Base-by-base conservation (phyloP, 2,797 vertebrate species). In the Urosaurus nigricauda region DNA sequence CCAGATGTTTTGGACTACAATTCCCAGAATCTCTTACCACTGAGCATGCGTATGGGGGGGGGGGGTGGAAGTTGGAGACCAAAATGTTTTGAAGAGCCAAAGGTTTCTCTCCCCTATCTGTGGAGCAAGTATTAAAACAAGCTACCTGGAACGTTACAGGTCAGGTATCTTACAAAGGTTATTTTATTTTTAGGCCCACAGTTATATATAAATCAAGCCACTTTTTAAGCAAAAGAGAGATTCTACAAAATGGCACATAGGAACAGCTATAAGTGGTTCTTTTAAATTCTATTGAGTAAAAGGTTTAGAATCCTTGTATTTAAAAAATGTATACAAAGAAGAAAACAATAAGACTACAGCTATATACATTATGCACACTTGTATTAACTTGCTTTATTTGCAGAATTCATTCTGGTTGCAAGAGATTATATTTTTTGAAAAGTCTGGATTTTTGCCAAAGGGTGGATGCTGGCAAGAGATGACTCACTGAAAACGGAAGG, bases 331-430 rank as follows among this genome's bases (percentile, higher is more conserved):
- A 21, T 35, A 53, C 29, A 63, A 83, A 32, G n/a, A 32, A n/a
- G 71, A 74, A 87, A 60, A 82, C 37, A 74, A 40, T 21, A 7
- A n/a, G 11, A n/a, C 26, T 73, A 16, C 12, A 74, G 29, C 29
- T 74, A 47, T 26, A 63, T 87, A 32, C 2, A 47, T 26, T 82
- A 73, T 81, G 53, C 51, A 87, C 37, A 60, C 12, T 40, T 86
- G 19, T 78, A 68, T 78, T 86, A 51, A 65, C 78, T 37, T 35
- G 4, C 77, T 82, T 82, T 63, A 60, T 74, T 60, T 87, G 53
- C 79, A 87, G 37, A 47, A 87, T 47, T 82, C 37, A 87, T 73
- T 73, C 26, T 58, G 26, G 78, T 71, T 82, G 53, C 56, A 87
- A 87, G 75, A 82, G 32, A 43, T 63, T 35, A 17, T 3, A 32